phyloP scores from a whole-genome alignment of 2,113 vertebrate species.

The Halcyon senegalensis region DNA sequence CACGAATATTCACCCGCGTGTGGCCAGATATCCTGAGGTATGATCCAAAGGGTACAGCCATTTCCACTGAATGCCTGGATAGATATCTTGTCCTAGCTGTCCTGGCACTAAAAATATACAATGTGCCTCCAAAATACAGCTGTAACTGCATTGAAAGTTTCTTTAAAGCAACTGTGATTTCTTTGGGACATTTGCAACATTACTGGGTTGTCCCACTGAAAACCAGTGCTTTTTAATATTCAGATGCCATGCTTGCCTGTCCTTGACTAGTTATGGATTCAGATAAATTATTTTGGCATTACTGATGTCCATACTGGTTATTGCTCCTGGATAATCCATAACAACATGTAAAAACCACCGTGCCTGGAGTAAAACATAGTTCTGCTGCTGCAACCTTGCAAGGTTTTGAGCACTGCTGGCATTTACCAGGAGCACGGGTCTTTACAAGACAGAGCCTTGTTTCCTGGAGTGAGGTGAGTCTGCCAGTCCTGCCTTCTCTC shows the following conservation, averaged over 20 bases:
- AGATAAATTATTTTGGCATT: background rate
- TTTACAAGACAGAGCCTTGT: background rate
- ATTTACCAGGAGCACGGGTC: background rate
- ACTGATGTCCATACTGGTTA: background rate
- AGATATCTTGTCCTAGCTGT: background rate
- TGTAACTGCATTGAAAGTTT: background rate
- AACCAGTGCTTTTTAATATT: background rate
- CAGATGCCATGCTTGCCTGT: rapidly evolving
- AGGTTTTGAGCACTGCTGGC: background rate
- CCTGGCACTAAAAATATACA: background rate
- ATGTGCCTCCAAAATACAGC: background rate
- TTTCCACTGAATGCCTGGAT: background rate
- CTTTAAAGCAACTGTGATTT: background rate
- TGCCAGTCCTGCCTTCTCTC: background rate
- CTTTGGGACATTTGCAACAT: background rate
- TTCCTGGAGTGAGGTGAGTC: background rate
- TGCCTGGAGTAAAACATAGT: background rate
- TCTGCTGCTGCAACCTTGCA: background rate
- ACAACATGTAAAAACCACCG: background rate
- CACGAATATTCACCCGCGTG: background rate
- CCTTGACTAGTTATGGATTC: background rate
- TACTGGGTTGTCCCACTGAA: background rate
- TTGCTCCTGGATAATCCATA: background rate
- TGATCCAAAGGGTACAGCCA: background rate
- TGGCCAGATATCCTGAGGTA: background rate